Base-by-base conservation (phyloP, 2,113 vertebrate genomes). In the Coptodon rendalli region DNA sequence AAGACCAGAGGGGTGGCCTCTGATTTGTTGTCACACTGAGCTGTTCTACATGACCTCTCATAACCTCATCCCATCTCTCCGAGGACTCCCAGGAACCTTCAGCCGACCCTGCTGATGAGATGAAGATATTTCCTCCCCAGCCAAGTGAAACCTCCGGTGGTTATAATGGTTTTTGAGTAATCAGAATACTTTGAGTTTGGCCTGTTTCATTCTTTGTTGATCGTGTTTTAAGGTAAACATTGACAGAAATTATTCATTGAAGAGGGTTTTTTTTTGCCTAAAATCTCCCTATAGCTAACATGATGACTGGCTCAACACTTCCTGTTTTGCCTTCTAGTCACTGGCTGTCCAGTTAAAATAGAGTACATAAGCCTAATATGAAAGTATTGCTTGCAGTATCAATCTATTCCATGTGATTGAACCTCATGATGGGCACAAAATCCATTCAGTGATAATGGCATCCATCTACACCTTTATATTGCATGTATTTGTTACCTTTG, bases 401-500 rank as follows among this genome's bases (percentile, higher is more conserved):
- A 95, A 95, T 96, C 93, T 96, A 96, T 96, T 96, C 94, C 95
- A 56, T 95, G 89, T 94, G 95, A 95, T 94, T 93, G 95, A 95
- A 90, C 89, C 89, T 94, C 89, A 87, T 94, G 93, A 95, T 96
- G 92, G 94, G 90, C 94, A 92, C 90, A 92, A 95, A 96, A 95
- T 95, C 92, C 91, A 95, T 95, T 90, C 93, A 88, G 91, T 87
- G 92, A 95, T 95, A 95, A 96, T 93, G 94, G 92, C 93, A 91
- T 94, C 94, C 56, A 94, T 93, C 95, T 95, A 93, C 86, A 82
- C 92, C 88, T 89, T 94, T 95, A 94, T 94, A 94, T 91, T 91
- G 87, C 95, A 95, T 96, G 95, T 96, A 94, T 96, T 95, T 96
- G 95, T 96, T 96, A 96, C 96, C 96, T 96, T 96, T 96, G 94